Evolutionary conservation across 2,113 vertebrate species (phyloP).

Genomic region (Cacatua alba): DNA sequence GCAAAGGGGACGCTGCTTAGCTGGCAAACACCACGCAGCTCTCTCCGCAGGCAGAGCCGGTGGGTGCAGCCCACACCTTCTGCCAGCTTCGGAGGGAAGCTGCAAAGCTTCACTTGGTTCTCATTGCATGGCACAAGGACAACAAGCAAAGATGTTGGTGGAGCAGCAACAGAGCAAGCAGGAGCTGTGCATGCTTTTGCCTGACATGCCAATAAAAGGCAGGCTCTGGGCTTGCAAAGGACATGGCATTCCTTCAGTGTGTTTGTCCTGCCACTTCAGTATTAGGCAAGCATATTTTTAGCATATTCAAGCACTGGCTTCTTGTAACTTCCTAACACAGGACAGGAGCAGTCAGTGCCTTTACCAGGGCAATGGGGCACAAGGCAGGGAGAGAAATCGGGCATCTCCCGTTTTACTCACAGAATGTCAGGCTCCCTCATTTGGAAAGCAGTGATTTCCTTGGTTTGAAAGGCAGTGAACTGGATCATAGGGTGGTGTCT

Average conservation of each 20-base stretch:
- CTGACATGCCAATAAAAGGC: neutral
- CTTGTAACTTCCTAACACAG: neutral
- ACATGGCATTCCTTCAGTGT: neutral
- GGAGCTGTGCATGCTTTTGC: neutral
- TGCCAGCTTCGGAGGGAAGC: neutral
- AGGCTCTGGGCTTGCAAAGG: neutral
- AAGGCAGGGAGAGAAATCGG: neutral
- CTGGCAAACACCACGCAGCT: neutral
- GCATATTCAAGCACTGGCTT: neutral
- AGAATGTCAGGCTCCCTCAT: neutral
- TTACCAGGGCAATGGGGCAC: fast-evolving
- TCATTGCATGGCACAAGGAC: neutral
- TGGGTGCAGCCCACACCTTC: neutral
- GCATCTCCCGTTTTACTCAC: neutral
- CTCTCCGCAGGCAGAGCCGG: neutral
- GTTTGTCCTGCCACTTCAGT: neutral
- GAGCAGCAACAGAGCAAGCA: neutral
- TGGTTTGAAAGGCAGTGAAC: neutral
- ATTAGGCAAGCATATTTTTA: neutral
- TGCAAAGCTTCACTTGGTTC: neutral
- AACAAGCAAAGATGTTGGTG: too few species aligned
- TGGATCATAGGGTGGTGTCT: neutral
- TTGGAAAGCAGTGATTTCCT: neutral
- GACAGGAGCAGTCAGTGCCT: too few species aligned
- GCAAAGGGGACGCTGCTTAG: neutral